Base-by-base conservation (phyloP, 2,888 invertebrate species). In the Napeogenes sylphis region DNA sequence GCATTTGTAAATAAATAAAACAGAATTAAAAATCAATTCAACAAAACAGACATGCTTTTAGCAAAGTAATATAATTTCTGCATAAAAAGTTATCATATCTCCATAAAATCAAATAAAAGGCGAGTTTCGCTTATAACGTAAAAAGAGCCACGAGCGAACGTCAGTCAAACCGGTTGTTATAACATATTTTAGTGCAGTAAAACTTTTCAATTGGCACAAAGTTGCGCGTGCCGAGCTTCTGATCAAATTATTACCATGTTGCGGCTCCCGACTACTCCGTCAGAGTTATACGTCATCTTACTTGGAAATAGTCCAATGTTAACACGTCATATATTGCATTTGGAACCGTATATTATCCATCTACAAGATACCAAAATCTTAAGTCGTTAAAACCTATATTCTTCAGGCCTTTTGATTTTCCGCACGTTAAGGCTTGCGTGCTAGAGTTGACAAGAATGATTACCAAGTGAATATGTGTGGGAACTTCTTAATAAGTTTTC, bases 231-330 rank as follows among this genome's bases (percentile, higher is more conserved):
- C 76, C 75, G 78, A 80, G 83, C 80, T 81, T 80, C 79, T 89
- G 87, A 89, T 90, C 87, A 87, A 90, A 89, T 90, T 89, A 90
- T 88, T 85, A 82, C 84, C 82, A 80, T 84, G 85, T 85, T 85
- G 85, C 82, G 83, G 85, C 75, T 76, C 72, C 77, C 61, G 79
- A 75, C 80, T 81, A 75, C 75, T 73, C 74, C 76, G 78, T 79
- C 78, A 75, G 73, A 81, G 80, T 79, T 74, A 65, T 70, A 71
- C 70, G 58, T 68, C 57, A 62, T 62, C 64, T 63, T 67, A 70
- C 71, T 68, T 65, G 62, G 73, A 73, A 78, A 84, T 73, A 71
- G 78, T 71, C 78, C 21, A 76, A 82, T 71, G 64, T 73, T 58
- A 59, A 61, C 56, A 61, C 59, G 51, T 53, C 30, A 67, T 62